Conservation (phyloP, 1,140 invertebrate species). For the Scaptomyza hsui region DNA sequence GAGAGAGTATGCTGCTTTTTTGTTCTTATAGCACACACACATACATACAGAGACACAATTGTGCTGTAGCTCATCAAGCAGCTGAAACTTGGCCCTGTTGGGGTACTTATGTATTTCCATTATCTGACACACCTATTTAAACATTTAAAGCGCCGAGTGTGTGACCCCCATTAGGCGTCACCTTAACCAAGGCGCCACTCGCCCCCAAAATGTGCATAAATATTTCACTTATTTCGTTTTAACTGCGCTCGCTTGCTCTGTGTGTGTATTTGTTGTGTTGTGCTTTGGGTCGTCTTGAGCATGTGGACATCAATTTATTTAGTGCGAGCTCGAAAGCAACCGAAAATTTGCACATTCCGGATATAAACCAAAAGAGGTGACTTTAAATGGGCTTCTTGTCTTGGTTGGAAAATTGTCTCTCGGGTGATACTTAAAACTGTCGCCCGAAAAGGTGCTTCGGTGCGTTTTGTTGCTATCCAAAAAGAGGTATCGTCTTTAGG, state of each 20-base stretch:
- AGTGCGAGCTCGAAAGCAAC: conserved; percentile 47
- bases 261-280: conserved; percentile 5
- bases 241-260: conserved; percentile 16
- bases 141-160: conserved; percentile 76
- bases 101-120: conserved; percentile 75
- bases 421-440: conserved; percentile 26
- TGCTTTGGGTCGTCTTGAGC: conserved; percentile 50
- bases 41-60: neutral
- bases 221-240: conserved; percentile 77
- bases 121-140: conserved; percentile 81
- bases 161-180: conserved; percentile 78
- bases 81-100: conserved; percentile 49
- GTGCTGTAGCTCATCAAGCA: conserved; percentile 37
- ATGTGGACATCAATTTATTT: conserved; percentile 76
- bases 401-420: conserved; percentile 45
- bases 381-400: neutral
- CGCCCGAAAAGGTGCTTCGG: conserved; percentile 49
- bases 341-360: conserved; percentile 65
- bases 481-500: conserved; percentile 38
- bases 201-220: conserved; percentile 66
- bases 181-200: conserved; percentile 45
- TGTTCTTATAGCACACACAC: conserved; percentile 25
- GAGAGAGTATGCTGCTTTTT: conserved; percentile 23
- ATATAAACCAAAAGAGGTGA: conserved; percentile 9
- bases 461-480: conserved; percentile 23